Percentiles rank a stretch among this genome's conserved stretches.
These are phyloP conservation scores for Eurytoma californica DNA, from an alignment of 2,888 invertebrate species.

Conservation along the genomic window DNA sequence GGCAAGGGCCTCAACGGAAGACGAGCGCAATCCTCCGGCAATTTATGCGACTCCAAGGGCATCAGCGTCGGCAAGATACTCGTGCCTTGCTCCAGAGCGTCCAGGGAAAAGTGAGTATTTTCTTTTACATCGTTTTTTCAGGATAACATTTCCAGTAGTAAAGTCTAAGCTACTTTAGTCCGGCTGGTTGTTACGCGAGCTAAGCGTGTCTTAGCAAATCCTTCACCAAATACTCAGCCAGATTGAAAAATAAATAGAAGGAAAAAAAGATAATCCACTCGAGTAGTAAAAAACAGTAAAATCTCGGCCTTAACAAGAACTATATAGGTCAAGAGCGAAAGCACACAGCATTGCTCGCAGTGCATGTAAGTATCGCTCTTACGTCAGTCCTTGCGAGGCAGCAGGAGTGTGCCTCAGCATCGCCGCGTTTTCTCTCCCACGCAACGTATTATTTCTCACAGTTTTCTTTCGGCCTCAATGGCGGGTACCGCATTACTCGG, in stretches of 20 bases:
- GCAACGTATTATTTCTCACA: slow-evolving; percentile 26
- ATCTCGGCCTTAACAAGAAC: not conserved
- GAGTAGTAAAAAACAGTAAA: not conserved
- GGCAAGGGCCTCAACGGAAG: slow-evolving; percentile 84
- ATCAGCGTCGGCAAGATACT: slow-evolving; percentile 71
- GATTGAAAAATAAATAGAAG: no score
- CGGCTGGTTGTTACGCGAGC: no score
- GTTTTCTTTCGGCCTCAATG: not conserved
- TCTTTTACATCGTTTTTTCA: not conserved
- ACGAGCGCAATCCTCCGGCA: slow-evolving; percentile 84
- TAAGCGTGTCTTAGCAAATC: no score
- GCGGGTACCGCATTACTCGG: not conserved
- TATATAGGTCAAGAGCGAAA: slow-evolving; percentile 36
- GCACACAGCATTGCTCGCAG: not conserved
- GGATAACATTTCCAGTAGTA: not conserved
- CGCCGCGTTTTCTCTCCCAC: slow-evolving; percentile 35
- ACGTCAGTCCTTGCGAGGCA: slow-evolving; percentile 22
- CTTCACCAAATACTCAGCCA: no score
- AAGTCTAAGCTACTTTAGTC: not conserved
- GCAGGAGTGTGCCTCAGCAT: not conserved
- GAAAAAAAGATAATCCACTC: not conserved
- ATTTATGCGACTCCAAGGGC: slow-evolving; percentile 80
- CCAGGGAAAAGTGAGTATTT: slow-evolving; percentile 66
- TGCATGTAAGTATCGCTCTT: slow-evolving; percentile 13
- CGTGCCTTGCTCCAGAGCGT: slow-evolving; percentile 70